Percentiles rank a stretch among this genome's conserved stretches.
These are phyloP conservation scores for Lampris megalopsis DNA, from an alignment of 2,113 vertebrate species.

Conservation along the genomic window DNA sequence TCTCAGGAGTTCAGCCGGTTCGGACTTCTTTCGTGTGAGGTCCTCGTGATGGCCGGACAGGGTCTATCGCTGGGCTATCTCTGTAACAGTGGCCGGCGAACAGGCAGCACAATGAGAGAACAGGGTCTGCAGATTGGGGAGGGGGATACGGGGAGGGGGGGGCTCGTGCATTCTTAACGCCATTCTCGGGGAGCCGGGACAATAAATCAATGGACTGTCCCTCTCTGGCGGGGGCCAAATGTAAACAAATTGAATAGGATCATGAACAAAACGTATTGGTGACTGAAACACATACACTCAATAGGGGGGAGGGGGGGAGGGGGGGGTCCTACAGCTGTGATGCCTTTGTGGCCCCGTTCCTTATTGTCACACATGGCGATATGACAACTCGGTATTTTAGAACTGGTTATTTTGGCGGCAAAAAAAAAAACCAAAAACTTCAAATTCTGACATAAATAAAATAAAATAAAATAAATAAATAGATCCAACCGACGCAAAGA, in stretches of 20 bases:
- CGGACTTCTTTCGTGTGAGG: constrained; percentile 47
- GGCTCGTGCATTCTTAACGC: constrained; percentile 58
- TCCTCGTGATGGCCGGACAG: constrained; percentile 58
- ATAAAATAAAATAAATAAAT: too few species aligned
- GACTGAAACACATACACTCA: constrained; percentile 75
- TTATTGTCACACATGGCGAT: constrained; percentile 33
- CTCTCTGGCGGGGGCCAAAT: constrained; percentile 79
- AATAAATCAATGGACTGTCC: constrained; percentile 81
- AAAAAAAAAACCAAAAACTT: background rate
- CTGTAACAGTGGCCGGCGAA: constrained; percentile 59
- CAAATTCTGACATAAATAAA: constrained; percentile 30
- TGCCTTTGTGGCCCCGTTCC: constrained; percentile 61
- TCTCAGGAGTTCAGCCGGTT: constrained; percentile 36
- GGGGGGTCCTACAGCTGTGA: constrained; percentile 58
- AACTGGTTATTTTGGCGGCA: too few species aligned
- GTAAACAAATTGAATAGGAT: constrained; percentile 82
- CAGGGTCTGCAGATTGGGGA: constrained; percentile 45
- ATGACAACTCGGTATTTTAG: constrained; percentile 20
- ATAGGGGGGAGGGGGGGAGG: constrained; percentile 52
- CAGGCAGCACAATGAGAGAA: constrained; percentile 60
- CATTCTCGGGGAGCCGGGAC: constrained; percentile 73
- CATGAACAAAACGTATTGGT: constrained; percentile 78
- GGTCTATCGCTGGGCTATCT: constrained; percentile 54
- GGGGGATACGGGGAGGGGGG: constrained; percentile 9
- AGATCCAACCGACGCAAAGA: constrained; percentile 41